These are phyloP conservation scores for Eublepharis macularius DNA, from an alignment of 2,113 vertebrate species.

Conservation along the genomic window DNA sequence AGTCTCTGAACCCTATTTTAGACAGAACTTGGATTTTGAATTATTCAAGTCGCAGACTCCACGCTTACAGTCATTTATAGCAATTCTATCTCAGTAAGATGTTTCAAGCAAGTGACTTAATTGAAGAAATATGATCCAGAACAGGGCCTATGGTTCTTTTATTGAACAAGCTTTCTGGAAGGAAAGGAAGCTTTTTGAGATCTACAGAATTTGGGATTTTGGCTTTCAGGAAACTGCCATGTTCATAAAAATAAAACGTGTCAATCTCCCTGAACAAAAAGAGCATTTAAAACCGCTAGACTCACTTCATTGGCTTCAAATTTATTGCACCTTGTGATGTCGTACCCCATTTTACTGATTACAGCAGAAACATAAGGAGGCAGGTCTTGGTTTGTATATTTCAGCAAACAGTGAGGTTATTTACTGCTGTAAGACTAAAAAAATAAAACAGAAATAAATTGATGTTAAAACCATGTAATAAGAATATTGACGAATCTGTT, in stretches of 20 bases:
- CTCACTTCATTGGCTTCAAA: slow-evolving; percentile 37
- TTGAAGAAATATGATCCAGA: background rate
- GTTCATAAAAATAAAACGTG: slow-evolving; percentile 11
- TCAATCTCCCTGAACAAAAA: slow-evolving; percentile 25
- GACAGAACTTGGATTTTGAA: background rate
- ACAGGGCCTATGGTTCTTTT: background rate
- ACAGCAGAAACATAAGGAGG: slow-evolving; percentile 44
- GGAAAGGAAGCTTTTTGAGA: background rate
- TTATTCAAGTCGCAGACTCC: background rate
- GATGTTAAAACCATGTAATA: slow-evolving; percentile 53
- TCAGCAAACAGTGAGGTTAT: slow-evolving; percentile 46
- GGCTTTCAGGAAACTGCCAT: background rate
- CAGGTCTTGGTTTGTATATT: slow-evolving; percentile 44
- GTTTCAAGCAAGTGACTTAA: background rate
- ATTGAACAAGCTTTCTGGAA: background rate
- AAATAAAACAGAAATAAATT: slow-evolving; percentile 36
- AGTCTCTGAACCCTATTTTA: background rate
- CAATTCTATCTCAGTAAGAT: background rate
- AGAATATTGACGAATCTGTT: slow-evolving; percentile 32
- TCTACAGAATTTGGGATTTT: background rate
- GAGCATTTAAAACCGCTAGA: background rate
- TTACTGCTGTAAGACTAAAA: slow-evolving; percentile 30
- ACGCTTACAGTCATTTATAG: background rate
- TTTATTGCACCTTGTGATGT: slow-evolving; percentile 26
- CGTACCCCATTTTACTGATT: slow-evolving; percentile 28